Evolutionary conservation across 2,888 invertebrate genomes (phyloP), one percentile per base, ranked within the genome.

Genomic region (Tubulanus polymorphus): DNA sequence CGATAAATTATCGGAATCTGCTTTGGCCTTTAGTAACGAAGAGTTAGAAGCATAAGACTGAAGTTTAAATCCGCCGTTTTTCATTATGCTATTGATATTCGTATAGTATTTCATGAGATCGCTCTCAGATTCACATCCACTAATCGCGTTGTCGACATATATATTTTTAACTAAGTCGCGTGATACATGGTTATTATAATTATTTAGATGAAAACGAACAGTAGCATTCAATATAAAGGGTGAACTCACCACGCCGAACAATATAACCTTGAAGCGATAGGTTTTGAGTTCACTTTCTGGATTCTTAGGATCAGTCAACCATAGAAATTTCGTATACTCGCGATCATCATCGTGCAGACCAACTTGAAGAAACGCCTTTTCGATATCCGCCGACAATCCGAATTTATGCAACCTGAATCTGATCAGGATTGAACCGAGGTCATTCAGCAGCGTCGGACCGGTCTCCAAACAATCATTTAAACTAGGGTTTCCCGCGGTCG

Each of bases 381-480:
- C 15, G 41, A 41, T 41, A 23, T 41, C 41, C 3, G 6, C 6
- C 6, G 41, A 41, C 3, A 58, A 30, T 23, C 55, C 62, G 25
- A 51, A 53, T 37, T 20, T 10, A 15, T 59, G 25, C 23, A 46
- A 3, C 15, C 63, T 48, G 37, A 63, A 65, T 3, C 57, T 37
- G 2, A 60, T n/a, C 3, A 64, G 41, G 18, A 62, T 46, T 8
- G 45, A 37, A 23, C 57, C 53, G 1, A 61, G 29, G 28, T 61
- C 61, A 48, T 63, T 64, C 10, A 57, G 25, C 23, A 37, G 18
- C 6, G 61, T 59, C 1, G 56, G 61, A 8, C 53, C 55, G 5
- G 30, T 26, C 12, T 20, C n/a, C 15, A 63, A 37, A 46, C 57
- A 59, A 12, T 63, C 57, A 48, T 63, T 65, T 1, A 65, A 48